phyloP scores from a whole-genome alignment of 2,797 vertebrate species.

The Sebastes taczanowskii region DNA sequence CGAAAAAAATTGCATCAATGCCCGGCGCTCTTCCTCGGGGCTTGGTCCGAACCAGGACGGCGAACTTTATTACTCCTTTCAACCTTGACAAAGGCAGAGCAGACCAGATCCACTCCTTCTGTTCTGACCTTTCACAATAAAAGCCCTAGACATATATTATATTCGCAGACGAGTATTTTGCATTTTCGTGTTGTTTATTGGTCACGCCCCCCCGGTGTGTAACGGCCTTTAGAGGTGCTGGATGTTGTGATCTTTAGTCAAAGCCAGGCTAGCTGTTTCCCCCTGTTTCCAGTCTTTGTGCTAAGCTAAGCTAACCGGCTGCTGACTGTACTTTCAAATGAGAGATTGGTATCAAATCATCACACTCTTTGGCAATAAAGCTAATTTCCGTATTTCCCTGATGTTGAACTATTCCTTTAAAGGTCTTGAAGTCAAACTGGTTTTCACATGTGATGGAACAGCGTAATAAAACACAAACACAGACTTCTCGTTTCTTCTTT shows the following conservation, averaged over 20 bases:
- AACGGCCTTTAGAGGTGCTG: neutral
- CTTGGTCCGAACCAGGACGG: no score
- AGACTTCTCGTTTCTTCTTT: neutral
- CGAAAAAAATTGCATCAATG: no score
- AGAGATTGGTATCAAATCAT: neutral
- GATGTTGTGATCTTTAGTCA: neutral
- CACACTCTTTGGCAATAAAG: neutral
- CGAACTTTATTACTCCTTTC: no score
- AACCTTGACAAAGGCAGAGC: no score
- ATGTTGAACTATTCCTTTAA: neutral
- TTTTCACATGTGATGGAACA: neutral
- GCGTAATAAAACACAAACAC: neutral
- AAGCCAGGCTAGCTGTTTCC: neutral
- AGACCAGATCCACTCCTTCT: no score
- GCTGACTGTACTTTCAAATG: neutral
- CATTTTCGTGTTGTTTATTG: no score
- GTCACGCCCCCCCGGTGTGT: no score
- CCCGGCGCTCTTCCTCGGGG: no score
- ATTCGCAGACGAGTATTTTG: accelerated
- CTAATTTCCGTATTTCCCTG: neutral
- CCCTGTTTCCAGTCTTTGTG: neutral
- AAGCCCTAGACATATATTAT: no score
- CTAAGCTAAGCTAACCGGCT: neutral
- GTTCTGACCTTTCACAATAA: no score
- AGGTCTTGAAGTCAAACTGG: neutral